A percentile compares a stretch with the other conserved stretches of the same genome.
phyloP scores from a whole-genome alignment of 2,113 vertebrate species.

The Hydrolagus affinis region DNA sequence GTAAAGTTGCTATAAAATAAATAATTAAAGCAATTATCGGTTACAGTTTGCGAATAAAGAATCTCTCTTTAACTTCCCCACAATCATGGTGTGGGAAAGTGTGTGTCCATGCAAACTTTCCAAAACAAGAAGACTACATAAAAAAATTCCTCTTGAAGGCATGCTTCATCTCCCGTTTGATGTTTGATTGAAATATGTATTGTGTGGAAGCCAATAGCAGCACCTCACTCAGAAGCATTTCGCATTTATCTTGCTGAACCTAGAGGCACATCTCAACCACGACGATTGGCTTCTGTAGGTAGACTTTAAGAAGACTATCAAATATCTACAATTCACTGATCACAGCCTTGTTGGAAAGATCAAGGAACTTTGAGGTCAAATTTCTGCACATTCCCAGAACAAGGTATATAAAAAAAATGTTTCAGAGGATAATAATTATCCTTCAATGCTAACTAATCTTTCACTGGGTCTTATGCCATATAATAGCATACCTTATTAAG shows the following conservation, averaged over 20 bases:
- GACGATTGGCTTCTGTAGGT: neutral
- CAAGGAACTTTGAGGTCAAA: neutral
- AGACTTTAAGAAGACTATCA: neutral
- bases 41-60: neutral
- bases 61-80: no score
- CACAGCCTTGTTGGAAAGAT: neutral
- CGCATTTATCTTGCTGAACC: neutral
- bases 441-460: neutral
- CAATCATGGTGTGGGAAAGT: no score
- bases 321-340: neutral
- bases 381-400: neutral
- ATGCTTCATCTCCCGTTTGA: neutral
- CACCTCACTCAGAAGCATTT: neutral
- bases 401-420: neutral
- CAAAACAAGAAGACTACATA: neutral
- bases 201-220: neutral
- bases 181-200: neutral
- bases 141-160: neutral
- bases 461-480: neutral
- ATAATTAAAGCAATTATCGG: neutral
- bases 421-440: neutral
- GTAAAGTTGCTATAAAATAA: slow-evolving; percentile 6
- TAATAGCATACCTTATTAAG: neutral
- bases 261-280: neutral
- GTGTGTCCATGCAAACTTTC: no score